phyloP scores from a whole-genome alignment of 2,888 invertebrate species.

The Apantesis nais region DNA sequence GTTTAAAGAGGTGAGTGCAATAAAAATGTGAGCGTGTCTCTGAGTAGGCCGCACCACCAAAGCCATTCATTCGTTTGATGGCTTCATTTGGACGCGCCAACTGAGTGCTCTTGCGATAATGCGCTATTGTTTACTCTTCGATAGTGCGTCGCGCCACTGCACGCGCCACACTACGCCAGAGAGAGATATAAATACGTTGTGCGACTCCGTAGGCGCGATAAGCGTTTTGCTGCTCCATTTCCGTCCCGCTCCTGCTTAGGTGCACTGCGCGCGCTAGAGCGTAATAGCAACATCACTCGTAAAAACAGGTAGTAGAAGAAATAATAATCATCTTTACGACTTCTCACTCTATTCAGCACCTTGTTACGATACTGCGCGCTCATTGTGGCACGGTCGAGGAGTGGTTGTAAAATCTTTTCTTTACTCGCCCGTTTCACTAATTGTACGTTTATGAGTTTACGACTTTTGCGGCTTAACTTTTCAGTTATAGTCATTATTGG shows the following conservation, averaged over 20 bases:
- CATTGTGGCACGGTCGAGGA: conserved; percentile 83
- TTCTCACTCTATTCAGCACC: conserved; percentile 87
- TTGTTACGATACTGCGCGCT: conserved; percentile 85
- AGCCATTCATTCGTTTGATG: conserved; percentile 85
- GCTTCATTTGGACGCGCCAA: conserved; percentile 83
- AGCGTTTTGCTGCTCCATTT: conserved; percentile 63
- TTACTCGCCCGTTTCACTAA: conserved; percentile 85
- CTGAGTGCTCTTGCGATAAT: conserved; percentile 82
- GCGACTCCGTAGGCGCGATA: conserved; percentile 61
- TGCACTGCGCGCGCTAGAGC: conserved; percentile 55
- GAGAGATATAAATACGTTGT: conserved; percentile 67
- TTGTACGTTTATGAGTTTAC: conserved; percentile 86
- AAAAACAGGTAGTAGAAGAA: conserved; percentile 87
- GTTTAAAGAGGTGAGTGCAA: conserved; percentile 79
- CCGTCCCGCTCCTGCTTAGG: conserved; percentile 68
- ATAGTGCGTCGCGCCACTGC: conserved; percentile 81
- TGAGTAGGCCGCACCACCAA: conserved; percentile 73
- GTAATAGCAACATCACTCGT: conserved; percentile 75
- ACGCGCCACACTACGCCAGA: conserved; percentile 78
- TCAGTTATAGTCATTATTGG: conserved; percentile 75
- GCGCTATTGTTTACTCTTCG: conserved; percentile 85
- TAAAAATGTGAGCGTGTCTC: conserved; percentile 81
- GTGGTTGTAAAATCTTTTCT: conserved; percentile 86
- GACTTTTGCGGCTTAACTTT: conserved; percentile 82
- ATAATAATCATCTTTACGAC: conserved; percentile 87